Base-by-base conservation (phyloP, 1,140 invertebrate species). In the Caenorhabditis remanei region DNA sequence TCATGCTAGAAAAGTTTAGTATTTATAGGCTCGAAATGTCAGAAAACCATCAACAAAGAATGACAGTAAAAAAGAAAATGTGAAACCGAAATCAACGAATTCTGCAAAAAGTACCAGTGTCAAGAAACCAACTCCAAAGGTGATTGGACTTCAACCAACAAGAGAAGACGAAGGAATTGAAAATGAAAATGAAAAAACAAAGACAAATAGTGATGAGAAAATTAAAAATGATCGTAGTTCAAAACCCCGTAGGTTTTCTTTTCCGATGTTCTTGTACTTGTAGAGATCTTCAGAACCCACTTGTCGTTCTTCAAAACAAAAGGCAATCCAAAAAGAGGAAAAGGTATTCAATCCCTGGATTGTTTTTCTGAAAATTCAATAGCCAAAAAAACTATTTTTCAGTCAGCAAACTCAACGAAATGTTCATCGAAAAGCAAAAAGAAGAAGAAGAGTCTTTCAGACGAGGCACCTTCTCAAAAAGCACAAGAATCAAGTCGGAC, bases 161-260 rank as follows among this genome's bases (percentile, higher is more conserved):
- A 50, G 71, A 50, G 71, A 79, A 50, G 71, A 79, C 24, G 71
- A 79, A 24, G 71, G 71, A 79, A 14, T 79, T 19, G 71, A 79
- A 50, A 43, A 4, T 19, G 41, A n/a, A n/a, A 43, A n/a, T 71
- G 14, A 19, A 21, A 16, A 58, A 5, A 58, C 21, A 9, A 58
- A 58, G 11, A 40, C 32, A 40, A 9, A 8, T 32, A 65, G 61
- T 40, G 61, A 65, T 65, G 61, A 65, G 32, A 65, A 40, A 19
- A 40, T 65, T 4, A 32, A 65, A 4, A 65, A 32, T 41, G 61
- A 65, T 32, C 61, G 11, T 13, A 40, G 16, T 40, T 65, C 32
- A 0, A 32, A 65, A n/a, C 11, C 8, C 8, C 21, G 61, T 65
- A 65, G 40, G 61, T 32, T 13, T 8, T n/a, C 2, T 8, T 8